Percentiles rank a stretch among this genome's conserved stretches.
Evolutionary conservation across 2,797 vertebrate species (phyloP).

Genomic region (Acrossocheilus fasciatus): DNA sequence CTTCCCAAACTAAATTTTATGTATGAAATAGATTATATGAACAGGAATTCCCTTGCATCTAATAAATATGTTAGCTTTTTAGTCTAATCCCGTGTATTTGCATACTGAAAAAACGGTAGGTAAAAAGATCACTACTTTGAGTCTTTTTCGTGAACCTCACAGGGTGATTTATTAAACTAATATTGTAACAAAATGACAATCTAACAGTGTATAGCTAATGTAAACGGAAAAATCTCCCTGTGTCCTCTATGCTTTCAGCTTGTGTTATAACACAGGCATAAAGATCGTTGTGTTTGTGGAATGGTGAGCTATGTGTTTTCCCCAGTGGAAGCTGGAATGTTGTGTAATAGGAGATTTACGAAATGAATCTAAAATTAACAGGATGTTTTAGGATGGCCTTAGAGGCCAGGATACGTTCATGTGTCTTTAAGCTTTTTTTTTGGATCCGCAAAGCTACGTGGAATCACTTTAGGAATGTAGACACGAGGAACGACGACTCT

Average conservation of each 20-base stretch:
- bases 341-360: constrained; percentile 34
- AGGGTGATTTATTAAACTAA: constrained; percentile 62
- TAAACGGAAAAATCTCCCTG: constrained; percentile 31
- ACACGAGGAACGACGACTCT: constrained; percentile 16
- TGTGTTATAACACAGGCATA: constrained; percentile 25
- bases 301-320: constrained; percentile 23
- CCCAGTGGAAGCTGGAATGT: constrained; percentile 22
- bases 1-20: constrained; percentile 72
- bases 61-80: constrained; percentile 59
- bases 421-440: constrained; percentile 27
- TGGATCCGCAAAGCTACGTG: constrained; percentile 9
- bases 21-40: constrained; percentile 75
- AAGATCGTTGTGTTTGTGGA: constrained; percentile 14
- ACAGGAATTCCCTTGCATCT: constrained; percentile 70
- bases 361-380: constrained; percentile 33
- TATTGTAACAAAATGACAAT: constrained; percentile 76
- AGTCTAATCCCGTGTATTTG: constrained; percentile 54
- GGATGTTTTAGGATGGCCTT: constrained; percentile 18
- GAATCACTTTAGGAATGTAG: constrained; percentile 30
- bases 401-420: constrained; percentile 13
- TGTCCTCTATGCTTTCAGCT: constrained; percentile 22
- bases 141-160: constrained; percentile 53
- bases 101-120: constrained; percentile 49
- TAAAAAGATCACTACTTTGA: constrained; percentile 12
- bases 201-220: constrained; percentile 66